These are phyloP conservation scores for Drosophila pallidifrons DNA, from an alignment of 1,140 invertebrate genomes.

Conservation along the genomic window DNA sequence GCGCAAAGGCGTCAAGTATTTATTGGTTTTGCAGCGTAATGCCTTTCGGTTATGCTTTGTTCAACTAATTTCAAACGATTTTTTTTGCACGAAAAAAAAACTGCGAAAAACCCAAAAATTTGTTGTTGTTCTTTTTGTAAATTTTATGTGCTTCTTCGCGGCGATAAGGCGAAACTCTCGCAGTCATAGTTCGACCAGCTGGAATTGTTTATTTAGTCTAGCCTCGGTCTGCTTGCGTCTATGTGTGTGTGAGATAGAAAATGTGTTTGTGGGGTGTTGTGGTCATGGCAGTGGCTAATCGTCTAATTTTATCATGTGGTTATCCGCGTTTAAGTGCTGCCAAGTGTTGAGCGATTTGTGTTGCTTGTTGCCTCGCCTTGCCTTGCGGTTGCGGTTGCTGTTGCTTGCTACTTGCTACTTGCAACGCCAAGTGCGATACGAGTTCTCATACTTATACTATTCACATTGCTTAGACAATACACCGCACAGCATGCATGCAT, in stretches of 20 bases:
- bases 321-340: constrained; percentile 76
- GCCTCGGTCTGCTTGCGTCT: constrained; percentile 33
- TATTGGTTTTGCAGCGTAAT: constrained; percentile 65
- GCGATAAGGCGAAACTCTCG: constrained; percentile 40
- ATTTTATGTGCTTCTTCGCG: constrained; percentile 28
- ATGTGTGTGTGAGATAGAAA: constrained; percentile 2
- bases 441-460: neutral
- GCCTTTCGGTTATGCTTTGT: constrained; percentile 61
- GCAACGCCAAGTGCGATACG: neutral
- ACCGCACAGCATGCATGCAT: constrained; percentile 24
- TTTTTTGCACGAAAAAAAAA: constrained; percentile 50
- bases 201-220: constrained; percentile 72
- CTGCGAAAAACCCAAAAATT: constrained; percentile 14
- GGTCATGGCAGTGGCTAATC: constrained; percentile 66
- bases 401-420: neutral
- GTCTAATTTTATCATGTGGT: constrained; percentile 82
- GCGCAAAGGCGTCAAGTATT: constrained; percentile 62
- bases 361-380: constrained; percentile 10
- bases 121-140: constrained; percentile 16
- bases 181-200: constrained; percentile 48
- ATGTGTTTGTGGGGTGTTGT: constrained; percentile 38
- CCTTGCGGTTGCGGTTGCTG: no score
- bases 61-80: constrained; percentile 75
- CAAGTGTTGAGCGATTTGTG: constrained; percentile 77
- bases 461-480: neutral